Conservation (phyloP, 2,888 invertebrate genomes). For the Leptinotarsa rubiginosa region DNA sequence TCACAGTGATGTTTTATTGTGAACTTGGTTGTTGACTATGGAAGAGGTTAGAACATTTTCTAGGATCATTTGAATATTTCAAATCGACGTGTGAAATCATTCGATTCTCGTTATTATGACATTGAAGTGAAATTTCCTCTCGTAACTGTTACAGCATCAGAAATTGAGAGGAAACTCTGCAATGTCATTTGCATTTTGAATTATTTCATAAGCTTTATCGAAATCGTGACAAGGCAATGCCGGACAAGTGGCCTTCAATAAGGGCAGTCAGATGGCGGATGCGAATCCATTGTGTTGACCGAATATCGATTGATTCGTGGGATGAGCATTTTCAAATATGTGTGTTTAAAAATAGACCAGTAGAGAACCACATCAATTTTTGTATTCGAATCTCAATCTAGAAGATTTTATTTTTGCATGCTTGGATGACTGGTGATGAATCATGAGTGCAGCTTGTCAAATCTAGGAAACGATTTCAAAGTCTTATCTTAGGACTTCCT, state of each 20-base stretch:
- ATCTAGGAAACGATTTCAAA: too few species aligned
- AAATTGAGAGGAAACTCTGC: not conserved
- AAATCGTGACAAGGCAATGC: not conserved
- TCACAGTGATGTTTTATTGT: conserved; percentile 15
- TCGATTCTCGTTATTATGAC: not conserved
- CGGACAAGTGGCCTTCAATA: not conserved
- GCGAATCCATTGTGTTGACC: not conserved
- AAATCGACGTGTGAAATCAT: not conserved
- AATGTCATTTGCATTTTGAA: not conserved
- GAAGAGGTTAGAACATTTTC: not conserved
- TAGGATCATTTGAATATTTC: not conserved
- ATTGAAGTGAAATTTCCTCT: not conserved
- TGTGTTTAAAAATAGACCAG: too few species aligned
- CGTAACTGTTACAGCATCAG: conserved; percentile 6
- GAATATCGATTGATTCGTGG: not conserved
- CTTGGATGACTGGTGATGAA: too few species aligned
- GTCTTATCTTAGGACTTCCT: too few species aligned
- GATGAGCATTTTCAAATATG: not conserved
- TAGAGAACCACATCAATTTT: too few species aligned
- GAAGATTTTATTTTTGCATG: too few species aligned
- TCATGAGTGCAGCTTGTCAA: too few species aligned
- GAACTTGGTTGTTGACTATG: conserved; percentile 14
- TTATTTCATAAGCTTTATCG: not conserved
- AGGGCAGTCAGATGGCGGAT: not conserved
- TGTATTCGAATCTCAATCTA: too few species aligned